These are phyloP conservation scores for Pedionomus torquatus DNA, from an alignment of 2,113 vertebrate species.

Conservation along the genomic window DNA sequence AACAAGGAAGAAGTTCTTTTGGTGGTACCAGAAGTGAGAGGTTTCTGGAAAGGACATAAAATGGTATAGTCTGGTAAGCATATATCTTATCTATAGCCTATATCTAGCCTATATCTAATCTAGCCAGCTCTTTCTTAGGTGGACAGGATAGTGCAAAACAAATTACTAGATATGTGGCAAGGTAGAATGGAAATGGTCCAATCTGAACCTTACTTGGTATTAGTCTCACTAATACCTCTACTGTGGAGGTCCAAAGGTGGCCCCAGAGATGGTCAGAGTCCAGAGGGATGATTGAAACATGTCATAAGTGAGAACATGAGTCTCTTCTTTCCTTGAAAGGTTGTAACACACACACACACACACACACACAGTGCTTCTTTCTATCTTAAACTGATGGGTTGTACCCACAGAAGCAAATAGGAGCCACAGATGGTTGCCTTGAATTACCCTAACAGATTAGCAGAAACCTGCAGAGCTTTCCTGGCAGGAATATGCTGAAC, in stretches of 20 bases:
- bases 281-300: neutral
- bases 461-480: neutral
- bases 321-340: neutral
- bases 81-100: no score
- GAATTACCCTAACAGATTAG: neutral
- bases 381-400: neutral
- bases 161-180: neutral
- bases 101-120: no score
- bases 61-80: neutral
- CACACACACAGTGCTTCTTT: neutral
- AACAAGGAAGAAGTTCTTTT: neutral
- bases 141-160: neutral
- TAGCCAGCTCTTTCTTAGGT: fast-evolving
- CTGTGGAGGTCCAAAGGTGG: neutral
- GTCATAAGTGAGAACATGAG: neutral
- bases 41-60: neutral
- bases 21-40: neutral
- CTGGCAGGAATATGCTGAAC: neutral
- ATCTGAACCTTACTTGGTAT: neutral
- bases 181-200: fast-evolving
- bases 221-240: neutral
- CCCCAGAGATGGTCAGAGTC: neutral
- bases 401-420: neutral
- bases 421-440: neutral
- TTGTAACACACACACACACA: neutral